These are phyloP conservation scores for Aphrophora alni DNA, from an alignment of 2,888 invertebrate species.

Conservation along the genomic window DNA sequence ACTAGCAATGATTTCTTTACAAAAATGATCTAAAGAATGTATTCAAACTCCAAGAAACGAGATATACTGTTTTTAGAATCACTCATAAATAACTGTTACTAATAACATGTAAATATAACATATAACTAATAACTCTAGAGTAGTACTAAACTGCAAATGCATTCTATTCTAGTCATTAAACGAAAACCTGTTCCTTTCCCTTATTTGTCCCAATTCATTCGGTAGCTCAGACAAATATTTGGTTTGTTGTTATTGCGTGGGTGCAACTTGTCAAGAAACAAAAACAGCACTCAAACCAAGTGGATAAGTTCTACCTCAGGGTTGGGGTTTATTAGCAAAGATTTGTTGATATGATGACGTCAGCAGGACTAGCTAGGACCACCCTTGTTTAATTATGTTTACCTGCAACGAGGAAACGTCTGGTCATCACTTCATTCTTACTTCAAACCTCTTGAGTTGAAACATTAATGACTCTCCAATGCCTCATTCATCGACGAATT, in stretches of 20 bases:
- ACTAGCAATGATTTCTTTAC: no score
- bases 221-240: neutral
- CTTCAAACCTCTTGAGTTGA: neutral
- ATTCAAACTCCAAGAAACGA: no score
- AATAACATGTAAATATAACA: no score
- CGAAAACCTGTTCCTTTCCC: no score
- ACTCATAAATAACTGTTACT: no score
- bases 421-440: neutral
- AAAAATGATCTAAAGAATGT: no score
- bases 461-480: neutral
- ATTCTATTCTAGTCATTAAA: no score
- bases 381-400: neutral
- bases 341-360: constrained; percentile 2
- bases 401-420: neutral
- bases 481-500: neutral
- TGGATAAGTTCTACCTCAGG: neutral
- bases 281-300: neutral
- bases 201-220: neutral
- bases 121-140: no score
- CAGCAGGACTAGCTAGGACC: neutral
- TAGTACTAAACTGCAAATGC: no score
- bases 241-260: neutral
- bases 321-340: neutral
- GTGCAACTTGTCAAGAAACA: neutral
- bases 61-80: no score